Conservation (phyloP, 1,140 invertebrate species). For the Musca vetustissima region DNA sequence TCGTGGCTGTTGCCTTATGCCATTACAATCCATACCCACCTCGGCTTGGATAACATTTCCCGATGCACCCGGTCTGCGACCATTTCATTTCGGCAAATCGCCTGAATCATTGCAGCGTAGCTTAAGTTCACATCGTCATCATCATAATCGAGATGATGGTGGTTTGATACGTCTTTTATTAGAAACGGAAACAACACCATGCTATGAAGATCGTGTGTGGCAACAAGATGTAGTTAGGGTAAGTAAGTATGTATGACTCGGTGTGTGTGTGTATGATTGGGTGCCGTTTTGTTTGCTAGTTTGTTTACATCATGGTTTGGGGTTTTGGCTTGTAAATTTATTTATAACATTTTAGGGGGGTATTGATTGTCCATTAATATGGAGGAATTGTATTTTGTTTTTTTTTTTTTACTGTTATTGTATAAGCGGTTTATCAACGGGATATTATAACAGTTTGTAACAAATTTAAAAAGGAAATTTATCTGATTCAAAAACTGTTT, state of each 20-base stretch:
- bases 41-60: constrained; percentile 52
- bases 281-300: background rate
- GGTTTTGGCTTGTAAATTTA: background rate
- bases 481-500: too few species aligned
- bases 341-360: constrained; percentile 3
- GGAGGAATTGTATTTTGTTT: too few species aligned
- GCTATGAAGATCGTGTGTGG: constrained; percentile 1
- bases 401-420: too few species aligned
- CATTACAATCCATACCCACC: constrained; percentile 53
- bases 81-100: constrained; percentile 37
- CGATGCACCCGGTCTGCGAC: constrained; percentile 38
- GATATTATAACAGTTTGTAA: too few species aligned
- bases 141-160: constrained; percentile 1
- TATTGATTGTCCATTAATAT: too few species aligned
- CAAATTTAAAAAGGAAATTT: too few species aligned
- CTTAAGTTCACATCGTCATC: constrained; percentile 29
- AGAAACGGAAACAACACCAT: constrained; percentile 38
- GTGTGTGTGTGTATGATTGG: too few species aligned
- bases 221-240: constrained; percentile 36
- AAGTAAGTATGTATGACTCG: constrained; percentile 30
- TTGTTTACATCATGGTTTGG: too few species aligned
- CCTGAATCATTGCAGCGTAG: constrained; percentile 24
- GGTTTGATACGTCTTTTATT: constrained; percentile 38
- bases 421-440: too few species aligned
- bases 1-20: constrained; percentile 59